Conservation (phyloP, 2,888 invertebrate genomes). For the Euzetes globulus region DNA sequence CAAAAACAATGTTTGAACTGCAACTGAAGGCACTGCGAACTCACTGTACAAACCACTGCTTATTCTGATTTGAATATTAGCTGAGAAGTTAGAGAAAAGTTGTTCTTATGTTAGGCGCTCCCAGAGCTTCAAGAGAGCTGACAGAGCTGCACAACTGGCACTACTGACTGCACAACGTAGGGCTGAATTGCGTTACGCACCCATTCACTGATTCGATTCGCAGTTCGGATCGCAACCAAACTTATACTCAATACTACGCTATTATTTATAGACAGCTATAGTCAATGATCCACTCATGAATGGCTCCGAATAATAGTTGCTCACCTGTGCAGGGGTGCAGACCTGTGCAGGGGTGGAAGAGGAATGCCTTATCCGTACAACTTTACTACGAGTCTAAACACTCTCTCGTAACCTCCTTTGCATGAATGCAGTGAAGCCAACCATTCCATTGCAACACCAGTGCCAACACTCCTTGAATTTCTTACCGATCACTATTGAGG, state of each 20-base stretch:
- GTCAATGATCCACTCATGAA: constrained; percentile 40
- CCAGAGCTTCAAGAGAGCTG: background rate
- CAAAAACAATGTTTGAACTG: constrained; percentile 10
- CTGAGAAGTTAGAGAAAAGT: background rate
- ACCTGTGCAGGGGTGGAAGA: constrained; percentile 34
- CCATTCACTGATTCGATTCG: background rate
- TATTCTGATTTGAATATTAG: background rate
- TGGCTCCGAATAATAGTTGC: constrained; percentile 38
- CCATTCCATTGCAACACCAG: background rate
- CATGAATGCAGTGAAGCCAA: background rate
- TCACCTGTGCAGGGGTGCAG: constrained; percentile 35
- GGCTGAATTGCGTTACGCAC: background rate
- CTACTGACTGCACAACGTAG: background rate
- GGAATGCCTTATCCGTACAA: background rate
- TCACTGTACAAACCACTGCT: background rate
- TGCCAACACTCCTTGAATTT: constrained; percentile 6
- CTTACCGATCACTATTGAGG: background rate
- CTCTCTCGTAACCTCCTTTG: constrained; percentile 22
- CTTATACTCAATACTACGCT: constrained; percentile 41
- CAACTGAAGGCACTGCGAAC: background rate
- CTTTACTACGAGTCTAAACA: background rate
- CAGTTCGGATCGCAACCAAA: background rate
- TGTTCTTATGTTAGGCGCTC: constrained; percentile 1
- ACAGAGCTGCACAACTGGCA: background rate
- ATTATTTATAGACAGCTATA: constrained; percentile 42